These are phyloP conservation scores for Watsonalla binaria DNA, from an alignment of 2,888 invertebrate species.

Conservation along the genomic window DNA sequence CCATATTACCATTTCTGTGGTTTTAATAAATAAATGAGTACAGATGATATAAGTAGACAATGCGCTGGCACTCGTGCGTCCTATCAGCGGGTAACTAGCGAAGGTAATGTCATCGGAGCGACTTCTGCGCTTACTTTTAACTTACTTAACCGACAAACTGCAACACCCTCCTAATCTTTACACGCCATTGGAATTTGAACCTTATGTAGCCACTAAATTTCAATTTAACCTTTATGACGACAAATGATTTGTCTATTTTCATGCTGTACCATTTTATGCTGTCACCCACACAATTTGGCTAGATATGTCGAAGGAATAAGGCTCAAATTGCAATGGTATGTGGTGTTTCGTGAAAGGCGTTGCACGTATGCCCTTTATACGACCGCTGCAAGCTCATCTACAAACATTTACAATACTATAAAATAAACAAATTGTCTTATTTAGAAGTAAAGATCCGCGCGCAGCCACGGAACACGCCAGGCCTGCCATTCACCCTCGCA, in stretches of 20 bases:
- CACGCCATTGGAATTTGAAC: not conserved
- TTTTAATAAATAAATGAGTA: conserved; percentile 11
- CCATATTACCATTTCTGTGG: not conserved
- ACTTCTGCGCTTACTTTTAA: conserved; percentile 9
- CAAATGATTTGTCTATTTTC: no score
- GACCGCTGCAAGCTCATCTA: conserved; percentile 74
- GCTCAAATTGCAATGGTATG: not conserved
- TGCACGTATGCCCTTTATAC: conserved; percentile 12
- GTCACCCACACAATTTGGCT: no score
- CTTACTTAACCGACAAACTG: not conserved
- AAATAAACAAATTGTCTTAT: conserved; percentile 50
- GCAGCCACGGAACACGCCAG: conserved; percentile 37
- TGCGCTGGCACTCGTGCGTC: conserved; percentile 30
- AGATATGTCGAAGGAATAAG: not conserved
- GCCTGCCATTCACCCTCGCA: conserved; percentile 39
- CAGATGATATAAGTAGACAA: conserved; percentile 25
- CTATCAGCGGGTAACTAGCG: conserved; percentile 54
- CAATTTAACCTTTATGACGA: no score
- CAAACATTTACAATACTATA: conserved; percentile 53
- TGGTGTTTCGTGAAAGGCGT: not conserved
- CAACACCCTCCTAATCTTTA: not conserved
- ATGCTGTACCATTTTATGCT: no score
- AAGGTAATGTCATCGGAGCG: conserved; percentile 28
- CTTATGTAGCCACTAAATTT: conserved; percentile 26
- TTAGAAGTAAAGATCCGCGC: conserved; percentile 26